Conservation (phyloP, 2,888 invertebrate genomes). For the Corythucha ciliata region DNA sequence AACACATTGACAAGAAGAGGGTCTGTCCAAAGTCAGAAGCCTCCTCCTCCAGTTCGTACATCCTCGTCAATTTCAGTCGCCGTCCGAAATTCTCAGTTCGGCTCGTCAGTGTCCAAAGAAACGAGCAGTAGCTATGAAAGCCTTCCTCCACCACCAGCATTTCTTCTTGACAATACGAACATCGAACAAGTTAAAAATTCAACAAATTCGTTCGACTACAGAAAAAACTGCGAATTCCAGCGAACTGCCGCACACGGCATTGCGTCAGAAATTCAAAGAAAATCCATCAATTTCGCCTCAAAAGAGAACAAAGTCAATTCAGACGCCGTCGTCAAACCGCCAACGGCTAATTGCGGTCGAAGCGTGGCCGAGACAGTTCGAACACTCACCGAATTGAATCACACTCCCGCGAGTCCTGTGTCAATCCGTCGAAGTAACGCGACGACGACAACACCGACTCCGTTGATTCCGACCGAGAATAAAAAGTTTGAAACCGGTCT, state of each 20-base stretch:
- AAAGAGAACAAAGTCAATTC: conserved; percentile 19
- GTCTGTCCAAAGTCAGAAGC: conserved; percentile 44
- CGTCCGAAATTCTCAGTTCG: conserved; percentile 15
- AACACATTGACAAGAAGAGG: too few relatives aligned
- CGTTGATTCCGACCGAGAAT: conserved; percentile 25
- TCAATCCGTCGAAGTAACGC: conserved; percentile 36
- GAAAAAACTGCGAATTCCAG: conserved; percentile 30
- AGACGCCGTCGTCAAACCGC: conserved; percentile 19
- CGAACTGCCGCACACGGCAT: conserved; percentile 27
- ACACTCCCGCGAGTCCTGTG: conserved; percentile 73
- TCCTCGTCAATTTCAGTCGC: conserved; percentile 56
- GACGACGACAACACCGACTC: conserved; percentile 33
- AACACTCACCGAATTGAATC: conserved; percentile 72
- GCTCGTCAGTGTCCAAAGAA: conserved; percentile 21
- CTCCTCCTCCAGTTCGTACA: conserved; percentile 73
- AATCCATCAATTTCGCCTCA: conserved; percentile 19
- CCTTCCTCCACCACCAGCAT: conserved; percentile 69
- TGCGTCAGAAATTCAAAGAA: conserved; percentile 28
- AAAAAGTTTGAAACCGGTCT: conserved; percentile 55
- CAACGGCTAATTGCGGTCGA: conserved; percentile 25
- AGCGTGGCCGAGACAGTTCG: conserved; percentile 75
- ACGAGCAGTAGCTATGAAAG: conserved; percentile 45
- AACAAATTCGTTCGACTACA: conserved; percentile 23
- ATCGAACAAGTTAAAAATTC: conserved; percentile 26
- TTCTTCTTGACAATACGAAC: conserved; percentile 50